Evolutionary conservation across 1,140 invertebrate genomes (phyloP).

Genomic region (Spodoptera frugiperda): DNA sequence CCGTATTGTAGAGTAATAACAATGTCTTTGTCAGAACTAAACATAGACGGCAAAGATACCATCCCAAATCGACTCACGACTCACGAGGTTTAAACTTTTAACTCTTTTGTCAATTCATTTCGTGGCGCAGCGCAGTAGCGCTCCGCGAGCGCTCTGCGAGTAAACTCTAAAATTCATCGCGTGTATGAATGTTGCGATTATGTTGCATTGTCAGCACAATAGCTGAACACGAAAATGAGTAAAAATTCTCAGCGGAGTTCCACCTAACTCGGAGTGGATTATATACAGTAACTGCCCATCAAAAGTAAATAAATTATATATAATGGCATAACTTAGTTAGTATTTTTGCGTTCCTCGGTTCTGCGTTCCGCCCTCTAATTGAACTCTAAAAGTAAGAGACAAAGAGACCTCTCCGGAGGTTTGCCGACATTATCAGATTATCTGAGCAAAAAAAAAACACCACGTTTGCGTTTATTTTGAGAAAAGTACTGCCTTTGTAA

Average conservation of each 20-base stretch:
- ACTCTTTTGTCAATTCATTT: slow-evolving; percentile 32
- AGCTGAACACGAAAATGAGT: slow-evolving; percentile 20
- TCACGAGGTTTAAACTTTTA: slow-evolving; percentile 30
- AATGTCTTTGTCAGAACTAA: neutral
- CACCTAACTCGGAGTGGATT: neutral
- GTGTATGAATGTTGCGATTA: slow-evolving; percentile 13
- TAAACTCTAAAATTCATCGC: neutral
- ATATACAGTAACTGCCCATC: slow-evolving; percentile 2
- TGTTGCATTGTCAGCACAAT: slow-evolving; percentile 13
- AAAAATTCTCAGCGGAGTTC: slow-evolving; percentile 4
- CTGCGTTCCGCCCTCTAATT: slow-evolving; percentile 21
- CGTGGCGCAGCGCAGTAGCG: neutral
- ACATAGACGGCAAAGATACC: neutral
- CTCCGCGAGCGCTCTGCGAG: neutral
- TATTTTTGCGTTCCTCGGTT: slow-evolving; percentile 17
- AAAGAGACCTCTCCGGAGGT: slow-evolving; percentile 43
- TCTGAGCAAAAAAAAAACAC: slow-evolving; percentile 41
- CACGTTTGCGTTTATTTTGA: slow-evolving; percentile 41
- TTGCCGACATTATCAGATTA: slow-evolving; percentile 46
- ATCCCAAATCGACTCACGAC: slow-evolving; percentile 13
- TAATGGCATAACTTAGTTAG: slow-evolving; percentile 19
- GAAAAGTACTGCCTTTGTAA: slow-evolving; percentile 45
- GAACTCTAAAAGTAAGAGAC: slow-evolving; percentile 37
- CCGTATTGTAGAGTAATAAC: neutral
- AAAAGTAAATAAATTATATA: slow-evolving; percentile 23